Evolutionary conservation across 2,113 vertebrate species (phyloP), one percentile per base, ranked within the genome.

Genomic region (Pelusios castaneus): DNA sequence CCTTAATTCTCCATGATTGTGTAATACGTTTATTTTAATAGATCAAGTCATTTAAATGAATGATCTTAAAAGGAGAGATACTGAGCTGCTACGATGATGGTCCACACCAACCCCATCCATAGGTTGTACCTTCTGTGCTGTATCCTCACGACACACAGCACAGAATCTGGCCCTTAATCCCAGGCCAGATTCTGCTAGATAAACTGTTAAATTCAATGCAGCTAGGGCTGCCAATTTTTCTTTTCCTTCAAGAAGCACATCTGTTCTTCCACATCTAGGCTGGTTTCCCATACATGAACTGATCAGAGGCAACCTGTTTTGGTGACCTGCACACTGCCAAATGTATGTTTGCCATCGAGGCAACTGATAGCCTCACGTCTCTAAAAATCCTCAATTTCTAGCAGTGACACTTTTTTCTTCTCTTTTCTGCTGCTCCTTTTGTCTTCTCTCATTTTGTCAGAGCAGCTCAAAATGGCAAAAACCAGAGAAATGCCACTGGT

Each of bases 301-400:
- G 95, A 92, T 96, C 93, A 94, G 91, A 95, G 94, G 89, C 89
- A 92, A 78, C 76, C 82, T 93, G 94, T 88, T 84, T 41, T 80
- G 90, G 85, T 88, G 93, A 88, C 87, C 93, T 95, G 91, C 96
- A 77, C 91, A 89, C 25, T 94, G 94, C 91, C 95, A 96, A 91
- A 91, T 96, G 95, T 96, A 95, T 85, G 60, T 85, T 96, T 85
- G 38, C 79, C 94, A 63, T 52, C 84, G 90, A 93, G 83, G 83
- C 85, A 82, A 27, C 16, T 92, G 91, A 84, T 29, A 80, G 85
- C 16, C 84, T 93, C 91, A 73, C 51, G 2, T 38, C 45, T 70
- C 29, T 4, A 1, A 51, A 49, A 29, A 45, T 25, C 9, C 4
- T 43, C 1, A 2, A 16, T 81, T 94, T 58, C 85, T 81, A 63